phyloP scores from a whole-genome alignment of 2,888 invertebrate species.

The Eubasilissa splendida region DNA sequence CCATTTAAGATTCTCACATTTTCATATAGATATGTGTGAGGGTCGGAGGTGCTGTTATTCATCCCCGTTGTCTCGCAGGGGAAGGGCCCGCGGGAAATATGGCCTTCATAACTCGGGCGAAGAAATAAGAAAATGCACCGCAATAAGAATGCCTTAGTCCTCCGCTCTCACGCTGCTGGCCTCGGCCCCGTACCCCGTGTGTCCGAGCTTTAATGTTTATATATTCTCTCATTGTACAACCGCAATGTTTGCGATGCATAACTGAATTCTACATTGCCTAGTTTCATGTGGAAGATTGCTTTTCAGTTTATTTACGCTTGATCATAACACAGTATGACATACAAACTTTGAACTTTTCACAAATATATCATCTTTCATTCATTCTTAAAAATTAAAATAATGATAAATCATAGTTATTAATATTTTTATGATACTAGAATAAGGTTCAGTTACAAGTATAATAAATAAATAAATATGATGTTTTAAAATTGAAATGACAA shows the following conservation, averaged over 20 bases:
- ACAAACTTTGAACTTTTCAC: too few relatives aligned
- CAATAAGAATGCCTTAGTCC: conserved; percentile 24
- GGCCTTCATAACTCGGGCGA: conserved; percentile 27
- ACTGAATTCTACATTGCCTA: neutral
- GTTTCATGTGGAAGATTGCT: too few relatives aligned
- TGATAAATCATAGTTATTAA: too few relatives aligned
- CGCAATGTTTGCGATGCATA: neutral
- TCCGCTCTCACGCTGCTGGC: neutral
- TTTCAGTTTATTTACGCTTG: too few relatives aligned
- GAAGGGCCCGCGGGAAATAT: conserved; percentile 35
- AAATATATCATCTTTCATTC: too few relatives aligned
- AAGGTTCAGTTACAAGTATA: too few relatives aligned
- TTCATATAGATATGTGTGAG: conserved; percentile 22
- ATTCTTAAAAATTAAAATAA: too few relatives aligned
- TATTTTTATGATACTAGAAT: too few relatives aligned
- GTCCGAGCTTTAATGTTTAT: conserved; percentile 17
- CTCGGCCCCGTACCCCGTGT: neutral
- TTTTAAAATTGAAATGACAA: too few relatives aligned
- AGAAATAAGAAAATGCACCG: conserved; percentile 35
- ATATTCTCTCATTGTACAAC: neutral
- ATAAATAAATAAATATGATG: too few relatives aligned
- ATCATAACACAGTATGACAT: too few relatives aligned
- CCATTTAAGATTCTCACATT: conserved; percentile 35
- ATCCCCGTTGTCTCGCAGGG: neutral
- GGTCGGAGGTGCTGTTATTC: conserved; percentile 17